Conservation (phyloP, 2,888 invertebrate species). For the Chrysotoxum bicinctum region DNA sequence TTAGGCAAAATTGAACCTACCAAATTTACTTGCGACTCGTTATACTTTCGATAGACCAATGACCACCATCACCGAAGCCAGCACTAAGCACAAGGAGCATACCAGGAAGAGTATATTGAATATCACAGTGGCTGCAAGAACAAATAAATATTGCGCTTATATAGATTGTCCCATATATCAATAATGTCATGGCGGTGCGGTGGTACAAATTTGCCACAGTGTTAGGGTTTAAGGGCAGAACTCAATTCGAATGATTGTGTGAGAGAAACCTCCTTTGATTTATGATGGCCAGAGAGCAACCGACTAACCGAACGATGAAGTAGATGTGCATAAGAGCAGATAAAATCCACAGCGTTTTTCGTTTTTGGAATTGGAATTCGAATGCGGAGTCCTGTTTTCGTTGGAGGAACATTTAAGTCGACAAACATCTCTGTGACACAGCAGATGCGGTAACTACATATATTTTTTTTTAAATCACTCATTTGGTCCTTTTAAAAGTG, state of each 20-base stretch:
- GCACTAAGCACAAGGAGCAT: conserved; percentile 86
- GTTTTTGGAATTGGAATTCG: neutral
- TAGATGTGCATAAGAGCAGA: conserved; percentile 35
- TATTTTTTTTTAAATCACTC: neutral
- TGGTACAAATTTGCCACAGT: conserved; percentile 31
- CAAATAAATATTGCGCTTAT: conserved; percentile 56
- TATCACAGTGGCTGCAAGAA: conserved; percentile 87
- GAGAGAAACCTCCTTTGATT: conserved; percentile 30
- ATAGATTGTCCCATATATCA: conserved; percentile 39
- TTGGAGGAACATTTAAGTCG: too few relatives aligned
- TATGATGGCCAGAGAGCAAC: neutral
- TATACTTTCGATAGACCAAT: conserved; percentile 85
- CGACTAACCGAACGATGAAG: too few relatives aligned
- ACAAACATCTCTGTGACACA: neutral
- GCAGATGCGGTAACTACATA: neutral
- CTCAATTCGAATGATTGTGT: neutral
- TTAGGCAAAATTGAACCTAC: conserved; percentile 41
- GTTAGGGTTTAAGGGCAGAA: neutral
- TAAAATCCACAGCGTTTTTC: conserved; percentile 33
- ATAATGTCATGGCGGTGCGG: conserved; percentile 27
- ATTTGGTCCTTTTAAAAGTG: neutral
- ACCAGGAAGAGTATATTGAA: conserved; percentile 87
- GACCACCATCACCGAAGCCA: conserved; percentile 86
- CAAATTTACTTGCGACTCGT: conserved; percentile 76
- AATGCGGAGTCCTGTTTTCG: neutral